Base-by-base conservation (phyloP, 1,140 invertebrate genomes). In the Batillaria attramentaria region DNA sequence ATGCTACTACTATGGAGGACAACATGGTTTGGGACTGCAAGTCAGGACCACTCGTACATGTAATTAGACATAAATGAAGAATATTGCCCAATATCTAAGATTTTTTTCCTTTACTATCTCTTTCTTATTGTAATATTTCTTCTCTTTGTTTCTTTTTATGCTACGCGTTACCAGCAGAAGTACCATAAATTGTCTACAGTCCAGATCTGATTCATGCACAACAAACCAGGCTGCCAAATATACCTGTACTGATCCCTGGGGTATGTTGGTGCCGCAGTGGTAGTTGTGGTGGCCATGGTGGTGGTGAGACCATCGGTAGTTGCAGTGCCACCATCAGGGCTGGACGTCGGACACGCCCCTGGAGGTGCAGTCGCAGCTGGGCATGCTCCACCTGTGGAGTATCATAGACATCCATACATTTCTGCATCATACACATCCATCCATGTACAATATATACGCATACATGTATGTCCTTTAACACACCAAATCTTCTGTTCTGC, bases 31-130 rank as follows among this genome's bases (percentile, higher is more conserved):
- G n/a, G n/a, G n/a, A n/a, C n/a, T n/a, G n/a, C n/a, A n/a, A n/a
- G n/a, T n/a, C n/a, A n/a, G n/a, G n/a, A n/a, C n/a, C n/a, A n/a
- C n/a, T n/a, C n/a, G n/a, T n/a, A n/a, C n/a, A n/a, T n/a, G n/a
- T n/a, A n/a, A n/a, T n/a, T n/a, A n/a, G n/a, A n/a, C n/a, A n/a
- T n/a, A n/a, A n/a, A n/a, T n/a, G n/a, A n/a, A n/a, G n/a, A n/a
- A n/a, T n/a, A n/a, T n/a, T n/a, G n/a, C n/a, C 24, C 46, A 50
- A 24, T 24, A 13, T 50, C 46, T 50, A 24, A 50, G 46, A 62
- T 16, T 0, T 10, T 62, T 6, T 0, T 86, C 83, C 37, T 87
- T 86, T 1, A 33, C 57, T 18, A 62, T 8, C 1, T 16, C 5
- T 3, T 8, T 62, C 10, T 31, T 24, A 13, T 24, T 28, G 33